Conservation (phyloP, 2,113 vertebrate species). For the Proteles cristata region DNA sequence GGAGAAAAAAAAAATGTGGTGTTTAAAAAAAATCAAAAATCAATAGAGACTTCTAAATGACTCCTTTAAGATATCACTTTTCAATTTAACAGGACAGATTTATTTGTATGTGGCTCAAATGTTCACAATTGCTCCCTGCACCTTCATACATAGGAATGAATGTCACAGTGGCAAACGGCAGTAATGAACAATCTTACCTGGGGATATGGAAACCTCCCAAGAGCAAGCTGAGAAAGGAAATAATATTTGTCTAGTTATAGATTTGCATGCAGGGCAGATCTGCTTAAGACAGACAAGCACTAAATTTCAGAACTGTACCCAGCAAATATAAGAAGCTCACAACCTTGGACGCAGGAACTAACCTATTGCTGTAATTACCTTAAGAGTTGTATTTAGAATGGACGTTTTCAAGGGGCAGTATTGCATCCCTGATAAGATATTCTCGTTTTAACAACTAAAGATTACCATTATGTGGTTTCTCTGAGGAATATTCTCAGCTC, state of each 20-base stretch:
- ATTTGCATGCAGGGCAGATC: conserved; percentile 89
- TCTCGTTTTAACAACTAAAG: conserved; percentile 30
- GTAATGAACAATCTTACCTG: conserved; percentile 94
- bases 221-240: conserved; percentile 93
- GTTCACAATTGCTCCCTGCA: conserved; percentile 87
- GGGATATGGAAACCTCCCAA: conserved; percentile 99
- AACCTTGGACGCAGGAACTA: conserved; percentile 35
- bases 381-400: conserved; percentile 83
- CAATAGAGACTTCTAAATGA: conserved; percentile 85
- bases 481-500: conserved; percentile 45
- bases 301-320: conserved; percentile 78
- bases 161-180: conserved; percentile 88
- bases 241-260: conserved; percentile 91
- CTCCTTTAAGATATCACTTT: conserved; percentile 86
- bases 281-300: conserved; percentile 83
- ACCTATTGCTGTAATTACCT: conserved; percentile 64
- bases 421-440: background rate
- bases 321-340: conserved; percentile 62
- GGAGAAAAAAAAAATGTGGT: conserved; percentile 54
- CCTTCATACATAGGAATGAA: conserved; percentile 92
- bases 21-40: conserved; percentile 78
- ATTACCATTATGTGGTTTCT: background rate
- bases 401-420: conserved; percentile 63
- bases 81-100: conserved; percentile 90
- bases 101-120: conserved; percentile 88